phyloP scores from a whole-genome alignment of 37 sponge, comb jelly and placozoan genomes.

The Diacarnus erythraeanus region DNA sequence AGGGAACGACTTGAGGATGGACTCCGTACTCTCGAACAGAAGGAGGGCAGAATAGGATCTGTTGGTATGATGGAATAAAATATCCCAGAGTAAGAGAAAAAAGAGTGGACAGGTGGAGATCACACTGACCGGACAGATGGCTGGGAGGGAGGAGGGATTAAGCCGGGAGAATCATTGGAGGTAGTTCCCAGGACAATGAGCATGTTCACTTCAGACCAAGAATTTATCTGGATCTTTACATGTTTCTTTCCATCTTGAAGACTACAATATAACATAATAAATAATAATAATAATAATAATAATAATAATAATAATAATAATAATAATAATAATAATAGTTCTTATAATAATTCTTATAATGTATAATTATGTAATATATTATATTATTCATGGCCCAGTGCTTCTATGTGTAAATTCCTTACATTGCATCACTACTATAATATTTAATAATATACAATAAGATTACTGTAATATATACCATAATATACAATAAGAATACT shows the following conservation, averaged over 20 bases:
- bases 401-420: too few species aligned
- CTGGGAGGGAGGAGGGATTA: not conserved
- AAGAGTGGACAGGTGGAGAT: not conserved
- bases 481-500: too few species aligned
- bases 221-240: constrained; percentile 51
- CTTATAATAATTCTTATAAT: too few species aligned
- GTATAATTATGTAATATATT: too few species aligned
- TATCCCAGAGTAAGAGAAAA: not conserved
- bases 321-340: too few species aligned
- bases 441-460: too few species aligned
- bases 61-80: not conserved
- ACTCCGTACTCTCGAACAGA: constrained; percentile 42
- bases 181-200: constrained; percentile 3
- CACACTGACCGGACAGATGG: not conserved
- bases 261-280: constrained; percentile 14
- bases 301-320: too few species aligned
- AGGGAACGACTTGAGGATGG: constrained; percentile 47
- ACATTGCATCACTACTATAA: too few species aligned
- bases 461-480: too few species aligned
- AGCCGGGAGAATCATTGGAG: not conserved
- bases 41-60: constrained; percentile 70
- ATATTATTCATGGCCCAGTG: too few species aligned
- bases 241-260: constrained; percentile 34
- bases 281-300: too few species aligned
- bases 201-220: constrained; percentile 63